Evolutionary conservation across 2,797 vertebrate genomes (phyloP).

Genomic region (Brachyalestes nurse): DNA sequence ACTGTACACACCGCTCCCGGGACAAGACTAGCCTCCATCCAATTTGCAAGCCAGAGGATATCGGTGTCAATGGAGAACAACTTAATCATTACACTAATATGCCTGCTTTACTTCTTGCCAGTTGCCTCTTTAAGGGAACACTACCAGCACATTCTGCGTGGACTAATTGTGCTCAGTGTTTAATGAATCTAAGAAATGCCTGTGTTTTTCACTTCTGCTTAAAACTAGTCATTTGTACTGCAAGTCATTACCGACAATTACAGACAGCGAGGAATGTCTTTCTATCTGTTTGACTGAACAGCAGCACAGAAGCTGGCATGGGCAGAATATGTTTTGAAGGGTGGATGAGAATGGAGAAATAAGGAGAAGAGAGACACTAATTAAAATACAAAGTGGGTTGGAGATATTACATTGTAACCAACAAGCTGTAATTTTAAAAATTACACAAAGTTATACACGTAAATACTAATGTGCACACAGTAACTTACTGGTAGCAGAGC

Average conservation of each 20-base stretch:
- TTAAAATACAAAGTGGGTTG: neutral
- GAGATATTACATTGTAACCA: neutral
- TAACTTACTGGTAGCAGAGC: no score
- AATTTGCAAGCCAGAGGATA: slow-evolving; percentile 28
- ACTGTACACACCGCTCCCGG: slow-evolving; percentile 23
- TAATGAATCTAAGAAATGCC: neutral
- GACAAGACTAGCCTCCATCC: slow-evolving; percentile 6
- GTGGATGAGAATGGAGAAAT: no score
- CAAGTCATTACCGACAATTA: neutral
- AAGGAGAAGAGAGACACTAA: no score
- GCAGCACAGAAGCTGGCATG: neutral
- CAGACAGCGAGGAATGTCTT: neutral
- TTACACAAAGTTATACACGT: neutral
- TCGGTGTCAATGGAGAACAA: slow-evolving; percentile 21
- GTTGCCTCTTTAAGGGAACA: neutral
- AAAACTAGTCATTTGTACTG: neutral
- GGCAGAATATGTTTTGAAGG: neutral
- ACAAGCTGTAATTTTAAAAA: neutral
- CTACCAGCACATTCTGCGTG: neutral
- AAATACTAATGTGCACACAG: neutral
- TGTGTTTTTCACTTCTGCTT: neutral
- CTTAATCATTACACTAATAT: slow-evolving; percentile 24
- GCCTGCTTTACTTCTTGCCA: slow-evolving; percentile 5
- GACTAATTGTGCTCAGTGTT: neutral
- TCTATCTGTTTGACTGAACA: neutral